Conservation (phyloP, 1,140 invertebrate genomes). For the Drosophila malerkotliana region DNA sequence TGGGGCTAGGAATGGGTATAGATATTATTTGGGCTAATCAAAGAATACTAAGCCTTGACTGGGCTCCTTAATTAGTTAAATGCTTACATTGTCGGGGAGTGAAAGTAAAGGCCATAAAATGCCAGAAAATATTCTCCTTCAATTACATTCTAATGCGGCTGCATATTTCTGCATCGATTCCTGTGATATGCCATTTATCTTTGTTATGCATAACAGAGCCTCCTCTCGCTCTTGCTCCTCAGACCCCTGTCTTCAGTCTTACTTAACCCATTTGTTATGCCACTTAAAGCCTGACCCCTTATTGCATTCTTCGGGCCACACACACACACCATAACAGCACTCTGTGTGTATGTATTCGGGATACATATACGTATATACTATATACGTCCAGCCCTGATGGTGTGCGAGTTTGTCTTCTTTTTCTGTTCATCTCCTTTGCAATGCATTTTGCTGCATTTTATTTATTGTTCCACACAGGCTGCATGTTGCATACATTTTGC, state of each 20-base stretch:
- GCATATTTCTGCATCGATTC: conserved; percentile 50
- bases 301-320: conserved; percentile 43
- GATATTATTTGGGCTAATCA: background rate
- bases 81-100: background rate
- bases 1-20: background rate
- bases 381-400: conserved; percentile 26
- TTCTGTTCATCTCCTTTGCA: conserved; percentile 55
- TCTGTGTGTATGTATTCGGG: background rate
- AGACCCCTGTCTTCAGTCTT: conserved; percentile 21
- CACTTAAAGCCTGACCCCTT: conserved; percentile 56
- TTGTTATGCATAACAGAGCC: conserved; percentile 49
- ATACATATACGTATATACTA: conserved; percentile 10
- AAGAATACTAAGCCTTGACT: too few species aligned
- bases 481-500: conserved; percentile 59
- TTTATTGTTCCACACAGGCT: conserved; percentile 64
- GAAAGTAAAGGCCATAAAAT: background rate
- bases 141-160: conserved; percentile 47
- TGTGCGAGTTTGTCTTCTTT: conserved; percentile 21
- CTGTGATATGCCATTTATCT: conserved; percentile 58
- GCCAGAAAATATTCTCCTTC: conserved; percentile 14
- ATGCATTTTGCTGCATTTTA: conserved; percentile 72
- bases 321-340: background rate
- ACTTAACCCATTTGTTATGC: conserved; percentile 59
- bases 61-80: conserved; percentile 11
- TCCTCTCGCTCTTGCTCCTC: background rate